These are phyloP conservation scores for Gobio occitaniae DNA, from an alignment of 2,797 vertebrate species.

Conservation along the genomic window DNA sequence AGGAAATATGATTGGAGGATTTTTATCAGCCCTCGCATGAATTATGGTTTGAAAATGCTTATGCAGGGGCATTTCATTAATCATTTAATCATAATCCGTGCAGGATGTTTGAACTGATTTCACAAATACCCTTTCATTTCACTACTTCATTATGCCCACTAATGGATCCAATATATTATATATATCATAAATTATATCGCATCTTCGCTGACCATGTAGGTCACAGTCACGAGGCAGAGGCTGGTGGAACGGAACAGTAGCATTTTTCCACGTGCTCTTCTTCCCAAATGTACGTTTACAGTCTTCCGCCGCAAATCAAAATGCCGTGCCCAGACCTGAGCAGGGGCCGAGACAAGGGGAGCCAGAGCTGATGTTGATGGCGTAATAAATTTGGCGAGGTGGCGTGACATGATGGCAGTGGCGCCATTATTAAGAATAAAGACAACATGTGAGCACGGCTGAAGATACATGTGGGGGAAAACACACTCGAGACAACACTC, in stretches of 20 bases:
- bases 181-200: constrained; percentile 99
- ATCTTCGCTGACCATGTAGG: constrained; percentile 99
- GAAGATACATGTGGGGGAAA: constrained; percentile 45
- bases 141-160: constrained; percentile 99
- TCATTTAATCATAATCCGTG: constrained; percentile 99
- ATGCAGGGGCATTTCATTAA: constrained; percentile 99
- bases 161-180: constrained; percentile 99
- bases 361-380: constrained; percentile 65
- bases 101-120: constrained; percentile 99
- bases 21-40: constrained; percentile 99
- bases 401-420: constrained; percentile 36
- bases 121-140: constrained; percentile 99
- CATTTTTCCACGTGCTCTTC: constrained; percentile 71
- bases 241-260: constrained; percentile 58
- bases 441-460: constrained; percentile 64
- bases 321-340: constrained; percentile 59
- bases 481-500: constrained; percentile 60
- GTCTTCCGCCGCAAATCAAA: constrained; percentile 78
- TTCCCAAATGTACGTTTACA: constrained; percentile 75
- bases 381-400: constrained; percentile 69
- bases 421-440: constrained; percentile 65
- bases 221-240: constrained; percentile 90
- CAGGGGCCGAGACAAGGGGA: constrained; percentile 56
- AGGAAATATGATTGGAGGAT: constrained; percentile 99
- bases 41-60: constrained; percentile 99